Evolutionary conservation across 2,113 vertebrate genomes (phyloP), one percentile per base, ranked within the genome.

Genomic region (Sebastes fasciatus): DNA sequence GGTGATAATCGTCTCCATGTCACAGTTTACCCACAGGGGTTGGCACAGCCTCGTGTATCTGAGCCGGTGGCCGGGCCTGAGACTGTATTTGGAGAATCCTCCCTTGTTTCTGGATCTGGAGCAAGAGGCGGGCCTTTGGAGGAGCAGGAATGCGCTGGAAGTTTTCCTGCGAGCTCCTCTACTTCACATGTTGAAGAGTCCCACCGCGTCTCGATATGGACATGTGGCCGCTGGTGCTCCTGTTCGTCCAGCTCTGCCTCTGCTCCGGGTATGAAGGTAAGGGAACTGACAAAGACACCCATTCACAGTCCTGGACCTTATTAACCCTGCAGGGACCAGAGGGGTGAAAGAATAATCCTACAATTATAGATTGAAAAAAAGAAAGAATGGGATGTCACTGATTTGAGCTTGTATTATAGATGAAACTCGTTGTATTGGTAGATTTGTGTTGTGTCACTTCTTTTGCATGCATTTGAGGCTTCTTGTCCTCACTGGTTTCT

Each of bases 251-350:
- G 82, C 55, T 96, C 69, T 90, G 82, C 76, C 54, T 92, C 85
- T 93, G 91, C 88, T 86, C 89, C 64, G 93, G 89, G 2, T 94
- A 95, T 43, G 95, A 96, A 94, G 96, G 96, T 96, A 95, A 88
- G 91, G 34, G 74, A 68, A 7, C 72, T 19, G 14, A 57, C n/a
- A 55, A 51, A 61, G 51, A 8, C 10, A 52, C 21, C 34, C 71
- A 42, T 62, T 52, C 60, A 57, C 21, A 34, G 57, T 14, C 21
- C 2, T 8, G 43, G 46, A 23, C 40, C 2, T 4, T 4, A 13
- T 63, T 23, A 21, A 80, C 16, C 42, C 11, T 13, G n/a, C n/a
- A 0, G 69, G 45, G 40, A 48, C 61, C 51, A n/a, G 17, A 16
- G 5, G 13, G 14, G 51, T 51, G 3, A 17, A 14, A 34, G 34